phyloP scores from a whole-genome alignment of 2,888 invertebrate genomes.

The Choristoneura rosaceana region DNA sequence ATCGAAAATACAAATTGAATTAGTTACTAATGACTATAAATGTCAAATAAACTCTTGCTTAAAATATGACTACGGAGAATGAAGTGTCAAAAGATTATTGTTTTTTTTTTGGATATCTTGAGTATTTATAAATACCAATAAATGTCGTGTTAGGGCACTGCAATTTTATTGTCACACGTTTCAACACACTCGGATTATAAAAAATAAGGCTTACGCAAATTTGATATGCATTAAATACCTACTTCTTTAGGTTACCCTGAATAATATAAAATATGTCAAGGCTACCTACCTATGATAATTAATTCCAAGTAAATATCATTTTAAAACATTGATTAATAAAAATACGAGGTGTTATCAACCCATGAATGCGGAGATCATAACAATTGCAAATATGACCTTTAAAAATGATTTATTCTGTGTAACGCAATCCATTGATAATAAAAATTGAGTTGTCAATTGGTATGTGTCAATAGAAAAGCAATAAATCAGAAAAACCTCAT shows the following conservation, averaged over 20 bases:
- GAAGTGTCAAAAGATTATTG: too few species aligned
- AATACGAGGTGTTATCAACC: background rate
- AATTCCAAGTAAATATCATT: background rate
- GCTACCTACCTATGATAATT: background rate
- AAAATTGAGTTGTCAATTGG: slow-evolving; percentile 6
- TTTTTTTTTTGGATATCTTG: too few species aligned
- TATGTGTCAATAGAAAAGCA: slow-evolving; percentile 7
- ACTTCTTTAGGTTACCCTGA: background rate
- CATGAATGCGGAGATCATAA: slow-evolving; percentile 15
- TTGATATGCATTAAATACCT: too few species aligned
- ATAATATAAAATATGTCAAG: background rate
- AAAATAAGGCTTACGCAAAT: too few species aligned
- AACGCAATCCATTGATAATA: background rate
- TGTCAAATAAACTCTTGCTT: too few species aligned
- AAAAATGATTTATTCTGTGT: slow-evolving; percentile 5
- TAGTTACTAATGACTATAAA: too few species aligned
- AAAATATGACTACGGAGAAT: too few species aligned
- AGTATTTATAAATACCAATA: too few species aligned
- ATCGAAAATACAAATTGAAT: too few species aligned
- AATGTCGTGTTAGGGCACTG: too few species aligned
- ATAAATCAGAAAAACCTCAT: slow-evolving; percentile 3
- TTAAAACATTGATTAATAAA: background rate
- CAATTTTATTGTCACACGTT: too few species aligned
- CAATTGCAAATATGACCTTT: slow-evolving; percentile 10
- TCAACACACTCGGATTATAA: too few species aligned